Conservation (phyloP, 2,113 vertebrate species). For the Sigmodon hispidus region DNA sequence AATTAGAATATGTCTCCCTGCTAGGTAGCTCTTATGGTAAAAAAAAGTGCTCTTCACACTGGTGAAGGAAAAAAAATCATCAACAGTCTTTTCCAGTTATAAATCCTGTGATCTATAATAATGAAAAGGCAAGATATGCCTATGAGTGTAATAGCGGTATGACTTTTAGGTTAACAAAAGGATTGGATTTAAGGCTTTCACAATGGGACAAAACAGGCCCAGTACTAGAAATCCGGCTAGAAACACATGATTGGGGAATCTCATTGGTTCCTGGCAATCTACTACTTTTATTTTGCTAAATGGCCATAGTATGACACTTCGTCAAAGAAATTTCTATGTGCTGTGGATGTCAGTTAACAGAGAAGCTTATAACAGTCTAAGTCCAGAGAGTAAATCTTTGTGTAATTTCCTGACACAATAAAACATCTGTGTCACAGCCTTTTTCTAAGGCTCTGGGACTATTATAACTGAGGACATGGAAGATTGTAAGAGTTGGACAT, state of each 20-base stretch:
- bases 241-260: not conserved
- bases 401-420: not conserved
- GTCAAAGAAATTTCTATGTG: not conserved
- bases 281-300: not conserved
- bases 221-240: not conserved
- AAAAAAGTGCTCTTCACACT: too few relatives aligned
- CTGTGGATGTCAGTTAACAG: not conserved
- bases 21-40: too few relatives aligned
- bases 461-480: not conserved
- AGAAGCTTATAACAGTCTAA: not conserved
- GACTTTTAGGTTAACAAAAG: not conserved
- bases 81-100: not conserved
- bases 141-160: not conserved
- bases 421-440: not conserved
- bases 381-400: not conserved
- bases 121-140: not conserved
- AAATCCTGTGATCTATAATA: not conserved
- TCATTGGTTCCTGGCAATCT: not conserved
- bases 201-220: not conserved
- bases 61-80: too few relatives aligned
- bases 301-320: not conserved
- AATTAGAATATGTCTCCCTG: too few relatives aligned
- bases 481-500: not conserved
- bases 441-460: not conserved
- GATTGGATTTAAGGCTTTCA: not conserved